A percentile compares a stretch with the other conserved stretches of the same genome.
phyloP scores from a whole-genome alignment of 2,888 invertebrate genomes.

The Drosophila parthenogenetica region DNA sequence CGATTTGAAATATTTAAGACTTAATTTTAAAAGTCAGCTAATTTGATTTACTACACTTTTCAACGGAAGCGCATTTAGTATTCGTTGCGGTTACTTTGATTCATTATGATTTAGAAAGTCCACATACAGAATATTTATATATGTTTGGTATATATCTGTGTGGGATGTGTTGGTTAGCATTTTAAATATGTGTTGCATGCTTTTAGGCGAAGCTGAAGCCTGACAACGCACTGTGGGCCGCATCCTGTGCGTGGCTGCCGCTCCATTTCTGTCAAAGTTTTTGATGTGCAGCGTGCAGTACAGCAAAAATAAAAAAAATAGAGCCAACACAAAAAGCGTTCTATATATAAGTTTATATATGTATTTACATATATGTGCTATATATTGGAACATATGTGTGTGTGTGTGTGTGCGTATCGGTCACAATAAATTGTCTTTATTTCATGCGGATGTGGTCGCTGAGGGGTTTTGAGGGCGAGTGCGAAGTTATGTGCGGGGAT shows the following conservation, averaged over 20 bases:
- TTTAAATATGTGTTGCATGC: conserved; percentile 50
- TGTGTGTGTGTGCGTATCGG: conserved; percentile 62
- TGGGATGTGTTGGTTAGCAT: conserved; percentile 31
- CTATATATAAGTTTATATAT: conserved; percentile 16
- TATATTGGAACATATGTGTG: conserved; percentile 7
- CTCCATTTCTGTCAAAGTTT: conserved; percentile 76
- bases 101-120: conserved; percentile 29
- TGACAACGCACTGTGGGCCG: conserved; percentile 40
- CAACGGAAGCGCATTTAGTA: conserved; percentile 3
- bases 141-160: conserved; percentile 1
- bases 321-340: conserved; percentile 53
- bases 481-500: conserved; percentile 37
- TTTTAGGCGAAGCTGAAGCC: conserved; percentile 45
- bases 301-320: conserved; percentile 22
- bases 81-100: conserved; percentile 17
- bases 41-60: neutral
- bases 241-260: conserved; percentile 67
- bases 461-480: conserved; percentile 18
- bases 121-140: neutral
- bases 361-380: conserved; percentile 13
- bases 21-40: too few species aligned
- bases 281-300: conserved; percentile 59
- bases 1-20: too few species aligned
- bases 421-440: conserved; percentile 77
- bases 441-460: conserved; percentile 62